A percentile compares a stretch with the other conserved stretches of the same genome.
phyloP scores from a whole-genome alignment of 2,113 vertebrate genomes.

The Cheirogaleus medius region DNA sequence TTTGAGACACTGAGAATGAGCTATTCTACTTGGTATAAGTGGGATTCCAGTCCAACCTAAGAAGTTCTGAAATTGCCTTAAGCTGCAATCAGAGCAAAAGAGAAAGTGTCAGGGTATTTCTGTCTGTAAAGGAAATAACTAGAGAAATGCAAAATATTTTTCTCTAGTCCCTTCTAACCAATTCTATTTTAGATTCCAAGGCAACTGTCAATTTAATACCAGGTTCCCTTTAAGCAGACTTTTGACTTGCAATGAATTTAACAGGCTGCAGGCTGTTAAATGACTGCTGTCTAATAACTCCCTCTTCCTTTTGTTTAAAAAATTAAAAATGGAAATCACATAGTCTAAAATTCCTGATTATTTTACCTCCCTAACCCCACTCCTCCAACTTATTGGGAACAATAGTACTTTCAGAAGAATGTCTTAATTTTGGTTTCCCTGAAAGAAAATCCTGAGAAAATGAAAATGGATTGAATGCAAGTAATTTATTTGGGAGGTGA shows the following conservation, averaged over 20 bases:
- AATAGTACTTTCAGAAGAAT: neutral
- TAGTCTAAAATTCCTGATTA: neutral
- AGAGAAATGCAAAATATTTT: neutral
- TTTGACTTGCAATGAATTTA: neutral
- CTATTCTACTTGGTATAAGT: neutral
- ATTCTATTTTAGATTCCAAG: constrained; percentile 30
- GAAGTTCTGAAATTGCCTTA: constrained; percentile 14
- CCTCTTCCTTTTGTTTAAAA: constrained; percentile 2
- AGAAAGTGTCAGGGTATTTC: constrained; percentile 8
- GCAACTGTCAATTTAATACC: neutral
- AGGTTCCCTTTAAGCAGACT: neutral
- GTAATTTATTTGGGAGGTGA: neutral
- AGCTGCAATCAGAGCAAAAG: constrained; percentile 5
- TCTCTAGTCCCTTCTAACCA: neutral
- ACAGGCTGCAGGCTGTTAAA: neutral
- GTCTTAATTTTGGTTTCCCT: neutral
- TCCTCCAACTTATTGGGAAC: neutral
- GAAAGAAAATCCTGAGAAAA: neutral
- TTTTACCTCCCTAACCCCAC: neutral
- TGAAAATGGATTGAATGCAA: neutral
- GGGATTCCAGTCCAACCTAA: neutral
- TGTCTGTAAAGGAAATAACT: constrained; percentile 26
- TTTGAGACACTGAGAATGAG: neutral
- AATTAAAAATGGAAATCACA: constrained; percentile 30
- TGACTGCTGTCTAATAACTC: neutral